Evolutionary conservation across 2,888 invertebrate genomes (phyloP).

Genomic region (Pediacus dermestoides): DNA sequence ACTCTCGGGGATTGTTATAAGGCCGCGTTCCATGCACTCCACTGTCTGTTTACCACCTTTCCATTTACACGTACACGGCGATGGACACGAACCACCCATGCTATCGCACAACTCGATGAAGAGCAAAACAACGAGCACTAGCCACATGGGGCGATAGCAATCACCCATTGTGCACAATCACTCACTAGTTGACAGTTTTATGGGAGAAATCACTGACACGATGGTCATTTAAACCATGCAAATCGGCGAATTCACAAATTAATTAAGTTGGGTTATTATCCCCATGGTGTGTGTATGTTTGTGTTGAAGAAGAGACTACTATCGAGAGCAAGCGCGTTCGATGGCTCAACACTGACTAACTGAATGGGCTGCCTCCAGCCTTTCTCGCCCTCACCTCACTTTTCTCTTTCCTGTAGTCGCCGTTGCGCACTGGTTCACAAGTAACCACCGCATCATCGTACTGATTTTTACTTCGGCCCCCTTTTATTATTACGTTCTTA

Average conservation of each 20-base stretch:
- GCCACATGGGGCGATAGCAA: slow-evolving; percentile 10
- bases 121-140: slow-evolving; percentile 24
- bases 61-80: slow-evolving; percentile 88
- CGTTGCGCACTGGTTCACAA: slow-evolving; percentile 50
- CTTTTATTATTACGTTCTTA: slow-evolving; percentile 33
- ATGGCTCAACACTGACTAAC: slow-evolving; percentile 48
- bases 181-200: background rate
- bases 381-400: slow-evolving; percentile 52
- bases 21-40: slow-evolving; percentile 79
- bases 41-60: slow-evolving; percentile 91
- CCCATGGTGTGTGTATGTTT: too few species aligned
- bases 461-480: slow-evolving; percentile 45
- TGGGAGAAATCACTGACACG: slow-evolving; percentile 7
- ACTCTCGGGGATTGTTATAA: slow-evolving; percentile 80
- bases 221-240: slow-evolving; percentile 3
- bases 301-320: too few species aligned
- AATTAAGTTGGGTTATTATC: too few species aligned
- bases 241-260: too few species aligned
- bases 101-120: slow-evolving; percentile 40
- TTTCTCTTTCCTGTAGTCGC: slow-evolving; percentile 29
- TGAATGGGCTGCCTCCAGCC: slow-evolving; percentile 50
- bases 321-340: slow-evolving; percentile 38
- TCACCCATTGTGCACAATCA: background rate
- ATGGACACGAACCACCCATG: slow-evolving; percentile 64
- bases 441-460: slow-evolving; percentile 49